Base-by-base conservation (phyloP, 2,797 vertebrate species). In the Sus cebifrons region DNA sequence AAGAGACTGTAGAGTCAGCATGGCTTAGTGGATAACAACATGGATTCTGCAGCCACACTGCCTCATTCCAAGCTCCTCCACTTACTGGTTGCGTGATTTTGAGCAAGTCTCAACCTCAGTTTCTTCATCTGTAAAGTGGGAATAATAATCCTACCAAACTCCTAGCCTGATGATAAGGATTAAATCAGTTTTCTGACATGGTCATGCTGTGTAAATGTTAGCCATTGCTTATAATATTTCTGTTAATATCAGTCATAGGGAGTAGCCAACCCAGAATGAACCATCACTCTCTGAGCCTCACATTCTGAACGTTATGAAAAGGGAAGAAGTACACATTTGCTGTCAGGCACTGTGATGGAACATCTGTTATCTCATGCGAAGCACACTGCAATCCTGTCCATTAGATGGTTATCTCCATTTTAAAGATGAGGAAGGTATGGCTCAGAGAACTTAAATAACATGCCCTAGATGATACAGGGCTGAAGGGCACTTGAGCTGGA, bases 121-220 rank as follows among this genome's bases (percentile, higher is more conserved):
- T 96, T 95, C 36, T 21, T 77, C 78, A 68, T 36, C 32, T 95
- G 4, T 89, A 32, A 85, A 86, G 64, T 60, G 40, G 21, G 5
- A 3, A 25, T 74, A 27, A 8, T 77, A 58, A 62, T 20, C 15
- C 27, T 40, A 7, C 13, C 54, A 16, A 25, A 16, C 56, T 86
- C n/a, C 27, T 78, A 88, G 54, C 60, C 23, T 60, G 13, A 49
- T 36, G n/a, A 60, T 54, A 68, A 91, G 32, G 29, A 58, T 70
- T 78, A 87, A 92, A 40, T 94, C 32, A 67, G 5, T 86, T 74
- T 96, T 92, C 70, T 83, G 60, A 86, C 13, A 70, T 16, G 64
- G 6, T 56, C 82, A 67, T 82, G 27, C 20, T 86, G 11, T 49
- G 0, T 71, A 40, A 79, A 73, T 67, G 36, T 65, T 75, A 82